These are phyloP conservation scores for Leptoteleia sp. DNA, from an alignment of 1,140 invertebrate species.

Conservation along the genomic window DNA sequence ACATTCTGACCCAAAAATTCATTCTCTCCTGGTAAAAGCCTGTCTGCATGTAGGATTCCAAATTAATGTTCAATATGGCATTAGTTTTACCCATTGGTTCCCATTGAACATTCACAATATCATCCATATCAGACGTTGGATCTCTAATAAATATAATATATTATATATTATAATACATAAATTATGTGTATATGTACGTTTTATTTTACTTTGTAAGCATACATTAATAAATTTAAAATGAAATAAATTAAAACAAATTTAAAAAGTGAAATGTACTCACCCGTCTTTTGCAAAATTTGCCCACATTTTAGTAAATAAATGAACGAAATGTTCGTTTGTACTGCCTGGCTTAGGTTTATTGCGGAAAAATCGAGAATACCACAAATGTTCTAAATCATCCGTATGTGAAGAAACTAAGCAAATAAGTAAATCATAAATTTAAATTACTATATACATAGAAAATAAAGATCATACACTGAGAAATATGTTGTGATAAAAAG, in stretches of 20 bases:
- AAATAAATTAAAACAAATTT: conserved; percentile 7
- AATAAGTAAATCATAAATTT: conserved; percentile 22
- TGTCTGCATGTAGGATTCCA: conserved; percentile 28
- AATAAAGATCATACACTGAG: too few species aligned
- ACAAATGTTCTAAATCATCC: conserved; percentile 57
- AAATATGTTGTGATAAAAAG: too few species aligned
- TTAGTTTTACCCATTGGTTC: conserved; percentile 42
- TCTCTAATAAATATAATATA: conserved; percentile 11
- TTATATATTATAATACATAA: too few species aligned
- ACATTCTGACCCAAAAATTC: conserved; percentile 51
- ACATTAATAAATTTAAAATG: background rate
- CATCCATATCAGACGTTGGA: conserved; percentile 43
- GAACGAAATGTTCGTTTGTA: conserved; percentile 19
- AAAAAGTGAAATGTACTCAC: too few species aligned
- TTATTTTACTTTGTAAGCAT: too few species aligned
- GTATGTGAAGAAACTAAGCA: conserved; percentile 51
- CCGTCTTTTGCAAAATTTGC: conserved; percentile 58
- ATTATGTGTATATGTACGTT: too few species aligned
- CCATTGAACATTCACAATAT: conserved; percentile 48
- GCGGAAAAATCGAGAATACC: conserved; percentile 32
- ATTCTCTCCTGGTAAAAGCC: conserved; percentile 52
- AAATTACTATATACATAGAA: background rate
- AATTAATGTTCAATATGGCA: conserved; percentile 43
- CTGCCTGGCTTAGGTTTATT: conserved; percentile 20
- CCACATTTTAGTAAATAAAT: conserved; percentile 51